Percentiles rank a stretch among this genome's conserved stretches.
These are phyloP conservation scores for Laticauda colubrina DNA, from an alignment of 2,113 vertebrate species.

Conservation along the genomic window DNA sequence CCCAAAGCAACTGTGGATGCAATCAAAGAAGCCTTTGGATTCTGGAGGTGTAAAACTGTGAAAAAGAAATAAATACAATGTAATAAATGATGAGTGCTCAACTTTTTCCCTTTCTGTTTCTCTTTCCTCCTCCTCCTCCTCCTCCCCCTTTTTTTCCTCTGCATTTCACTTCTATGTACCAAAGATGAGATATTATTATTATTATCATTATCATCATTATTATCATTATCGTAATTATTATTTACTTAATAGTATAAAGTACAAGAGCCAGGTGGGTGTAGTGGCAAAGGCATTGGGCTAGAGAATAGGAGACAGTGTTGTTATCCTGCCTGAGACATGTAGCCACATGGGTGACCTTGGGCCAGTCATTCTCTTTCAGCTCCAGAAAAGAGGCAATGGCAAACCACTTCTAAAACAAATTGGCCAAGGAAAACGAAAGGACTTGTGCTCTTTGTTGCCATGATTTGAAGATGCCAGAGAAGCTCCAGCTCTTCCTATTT, in stretches of 20 bases:
- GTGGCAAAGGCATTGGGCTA: rapidly evolving
- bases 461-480: not conserved
- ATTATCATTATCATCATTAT: too few relatives aligned
- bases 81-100: not conserved
- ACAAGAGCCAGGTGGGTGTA: not conserved
- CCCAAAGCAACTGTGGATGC: not conserved
- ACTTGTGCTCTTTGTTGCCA: not conserved
- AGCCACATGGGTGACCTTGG: not conserved
- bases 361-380: not conserved
- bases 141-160: not conserved
- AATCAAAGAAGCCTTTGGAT: not conserved
- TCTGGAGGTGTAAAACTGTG: not conserved
- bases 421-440: not conserved
- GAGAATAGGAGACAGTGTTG: not conserved
- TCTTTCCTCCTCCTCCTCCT: not conserved
- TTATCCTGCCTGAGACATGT: not conserved
- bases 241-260: not conserved
- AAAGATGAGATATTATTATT: not conserved
- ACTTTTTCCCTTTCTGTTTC: too few relatives aligned
- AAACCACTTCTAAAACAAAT: not conserved
- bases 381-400: not conserved
- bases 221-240: not conserved
- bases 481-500: not conserved
- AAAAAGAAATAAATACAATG: not conserved
- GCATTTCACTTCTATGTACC: not conserved